These are phyloP conservation scores for Caenorhabditis zanzibari DNA, from an alignment of 2,888 invertebrate genomes.

Conservation along the genomic window DNA sequence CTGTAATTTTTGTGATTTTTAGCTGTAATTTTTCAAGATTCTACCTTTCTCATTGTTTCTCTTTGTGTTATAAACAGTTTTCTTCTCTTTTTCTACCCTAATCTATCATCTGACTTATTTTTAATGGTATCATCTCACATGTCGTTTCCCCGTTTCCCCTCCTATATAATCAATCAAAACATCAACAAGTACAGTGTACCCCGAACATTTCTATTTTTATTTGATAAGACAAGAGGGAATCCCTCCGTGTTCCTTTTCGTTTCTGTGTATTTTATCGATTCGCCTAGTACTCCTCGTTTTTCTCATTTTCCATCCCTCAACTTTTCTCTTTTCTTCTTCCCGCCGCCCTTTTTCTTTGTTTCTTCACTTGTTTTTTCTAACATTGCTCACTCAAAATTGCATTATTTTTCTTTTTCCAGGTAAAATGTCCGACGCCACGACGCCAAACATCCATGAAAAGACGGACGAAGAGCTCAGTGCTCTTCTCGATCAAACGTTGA, in stretches of 20 bases:
- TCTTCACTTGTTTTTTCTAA: background rate
- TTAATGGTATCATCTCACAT: background rate
- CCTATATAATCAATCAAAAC: background rate
- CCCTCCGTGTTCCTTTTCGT: constrained; percentile 6
- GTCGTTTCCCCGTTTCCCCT: background rate
- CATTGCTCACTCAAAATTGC: background rate
- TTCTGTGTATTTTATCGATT: constrained; percentile 59
- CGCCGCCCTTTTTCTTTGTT: constrained; percentile 20
- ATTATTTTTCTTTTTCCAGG: constrained; percentile 32
- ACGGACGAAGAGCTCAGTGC: constrained; percentile 64
- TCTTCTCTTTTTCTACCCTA: background rate
- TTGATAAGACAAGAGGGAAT: constrained; percentile 34
- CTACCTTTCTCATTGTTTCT: background rate
- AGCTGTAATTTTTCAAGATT: background rate
- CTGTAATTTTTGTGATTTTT: background rate
- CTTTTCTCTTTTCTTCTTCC: constrained; percentile 8
- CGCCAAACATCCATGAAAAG: constrained; percentile 23
- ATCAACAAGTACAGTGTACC: constrained; percentile 40
- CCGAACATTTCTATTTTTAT: constrained; percentile 20
- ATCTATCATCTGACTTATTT: constrained; percentile 1
- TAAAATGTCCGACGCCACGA: constrained; percentile 55
- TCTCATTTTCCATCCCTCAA: background rate
- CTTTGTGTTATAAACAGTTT: background rate
- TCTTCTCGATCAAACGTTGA: constrained; percentile 67
- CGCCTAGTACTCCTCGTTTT: background rate